Evolutionary conservation across 2,888 invertebrate species (phyloP), one percentile per base, ranked within the genome.

Genomic region (Sclerodermus sp.): DNA sequence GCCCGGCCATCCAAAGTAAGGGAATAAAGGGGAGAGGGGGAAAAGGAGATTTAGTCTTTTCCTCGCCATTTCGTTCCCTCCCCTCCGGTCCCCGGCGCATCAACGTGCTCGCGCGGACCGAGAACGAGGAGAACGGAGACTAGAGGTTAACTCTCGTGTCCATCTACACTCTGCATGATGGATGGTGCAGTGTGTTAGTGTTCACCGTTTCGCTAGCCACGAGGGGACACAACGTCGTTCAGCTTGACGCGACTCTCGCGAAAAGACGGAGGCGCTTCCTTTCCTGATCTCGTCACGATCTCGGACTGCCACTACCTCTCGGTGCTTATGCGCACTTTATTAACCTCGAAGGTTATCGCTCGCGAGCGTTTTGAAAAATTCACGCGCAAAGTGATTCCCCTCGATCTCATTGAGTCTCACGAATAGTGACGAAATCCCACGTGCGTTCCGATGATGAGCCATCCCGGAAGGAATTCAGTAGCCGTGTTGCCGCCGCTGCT

Each of bases 141-240:
- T 9, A 56, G 60, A 66, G 67, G 64, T 67, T 63, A 63, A 65
- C 64, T 66, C 65, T 55, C 58, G 55, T 68, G 67, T 68, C 70
- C 59, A 68, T 70, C 70, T 68, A 64, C 46, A 63, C 6, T 52
- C 57, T 55, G 57, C 62, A 60, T 60, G 68, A 62, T 59, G 64
- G 70, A 70, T 69, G 68, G 69, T 70, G 69, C 66, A 68, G 62
- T 66, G n/a, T n/a, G 66, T 67, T 63, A 61, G 66, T n/a, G n/a
- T 69, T 61, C 63, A 61, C 66, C 59, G 58, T 65, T 61, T 58
- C 49, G 54, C 47, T 56, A 51, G 52, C 49, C 52, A 54, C 52
- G 56, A 53, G 58, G 60, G 53, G 60, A 55, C 50, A 49, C 45
- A 39, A 49, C 49, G 49, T 34, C 6, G 10, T 31, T 31, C 6